Conservation (phyloP, 2,797 vertebrate genomes). For the Enteromius trimaculatus region DNA sequence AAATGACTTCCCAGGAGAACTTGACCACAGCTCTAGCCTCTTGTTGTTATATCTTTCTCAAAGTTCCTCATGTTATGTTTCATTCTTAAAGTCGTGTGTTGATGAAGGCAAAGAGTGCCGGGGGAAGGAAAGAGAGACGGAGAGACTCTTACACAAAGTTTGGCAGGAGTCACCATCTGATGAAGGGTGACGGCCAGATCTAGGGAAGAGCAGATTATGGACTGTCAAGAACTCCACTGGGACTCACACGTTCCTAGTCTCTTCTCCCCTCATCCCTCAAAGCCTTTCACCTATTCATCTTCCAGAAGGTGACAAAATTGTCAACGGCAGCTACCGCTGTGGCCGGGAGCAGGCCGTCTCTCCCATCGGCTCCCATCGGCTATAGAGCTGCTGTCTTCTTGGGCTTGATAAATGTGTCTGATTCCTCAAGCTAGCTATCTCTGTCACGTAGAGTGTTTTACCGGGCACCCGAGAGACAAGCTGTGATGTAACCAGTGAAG, state of each 20-base stretch:
- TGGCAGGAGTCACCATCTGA: conserved; percentile 16
- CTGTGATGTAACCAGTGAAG: conserved; percentile 25
- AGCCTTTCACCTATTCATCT: conserved; percentile 48
- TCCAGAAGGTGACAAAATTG: conserved; percentile 43
- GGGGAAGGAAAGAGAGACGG: not conserved
- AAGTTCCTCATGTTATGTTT: conserved; percentile 9
- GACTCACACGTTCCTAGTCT: conserved; percentile 21
- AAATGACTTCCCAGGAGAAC: conserved; percentile 1
- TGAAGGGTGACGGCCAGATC: conserved; percentile 38
- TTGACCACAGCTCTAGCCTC: not conserved
- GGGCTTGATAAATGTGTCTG: conserved; percentile 44
- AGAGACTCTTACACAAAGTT: conserved; percentile 17
- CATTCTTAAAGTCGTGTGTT: conserved; percentile 3
- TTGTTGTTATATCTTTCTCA: not conserved
- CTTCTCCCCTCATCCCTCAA: conserved; percentile 39
- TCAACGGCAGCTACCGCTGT: conserved; percentile 33
- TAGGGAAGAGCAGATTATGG: conserved; percentile 39
- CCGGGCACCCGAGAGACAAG: conserved; percentile 5
- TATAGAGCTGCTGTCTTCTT: conserved; percentile 41
- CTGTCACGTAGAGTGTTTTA: conserved; percentile 40
- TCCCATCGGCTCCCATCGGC: conserved; percentile 17
- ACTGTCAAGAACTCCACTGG: conserved; percentile 35
- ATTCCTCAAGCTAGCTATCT: conserved; percentile 32
- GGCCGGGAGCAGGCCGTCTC: not conserved
- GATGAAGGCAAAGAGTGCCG: not conserved